Evolutionary conservation across 1,140 invertebrate genomes (phyloP).

Genomic region (Solen grandis): DNA sequence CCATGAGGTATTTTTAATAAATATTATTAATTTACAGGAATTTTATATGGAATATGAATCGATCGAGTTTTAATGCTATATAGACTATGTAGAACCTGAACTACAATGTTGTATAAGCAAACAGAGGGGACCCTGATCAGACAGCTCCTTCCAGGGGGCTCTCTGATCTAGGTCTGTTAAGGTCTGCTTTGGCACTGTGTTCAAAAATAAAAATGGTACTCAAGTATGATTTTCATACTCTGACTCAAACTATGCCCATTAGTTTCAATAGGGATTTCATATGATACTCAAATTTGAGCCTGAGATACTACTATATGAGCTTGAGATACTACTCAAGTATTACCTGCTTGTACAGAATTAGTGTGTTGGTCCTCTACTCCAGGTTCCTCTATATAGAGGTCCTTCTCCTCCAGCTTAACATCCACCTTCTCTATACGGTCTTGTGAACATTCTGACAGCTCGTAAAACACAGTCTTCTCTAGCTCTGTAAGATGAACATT

Average conservation of each 20-base stretch:
- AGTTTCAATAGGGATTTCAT: background rate
- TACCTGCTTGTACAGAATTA: background rate
- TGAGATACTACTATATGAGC: background rate
- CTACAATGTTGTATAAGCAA: background rate
- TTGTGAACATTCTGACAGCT: conserved; percentile 20
- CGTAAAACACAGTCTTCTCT: conserved; percentile 28
- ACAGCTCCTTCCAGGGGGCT: too few species aligned
- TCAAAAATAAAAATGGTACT: background rate
- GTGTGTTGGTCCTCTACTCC: background rate
- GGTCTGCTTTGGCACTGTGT: background rate
- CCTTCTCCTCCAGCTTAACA: conserved; percentile 17
- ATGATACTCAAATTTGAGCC: too few species aligned
- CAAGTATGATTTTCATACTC: background rate
- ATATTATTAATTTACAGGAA: background rate
- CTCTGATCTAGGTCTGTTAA: background rate
- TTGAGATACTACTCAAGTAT: background rate
- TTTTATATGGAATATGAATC: background rate
- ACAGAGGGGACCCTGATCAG: background rate
- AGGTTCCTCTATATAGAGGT: background rate
- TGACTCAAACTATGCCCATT: background rate
- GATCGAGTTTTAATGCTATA: background rate
- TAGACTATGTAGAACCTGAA: background rate
- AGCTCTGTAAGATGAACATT: background rate
- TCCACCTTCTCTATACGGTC: conserved; percentile 17
- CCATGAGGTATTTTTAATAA: background rate